A percentile compares a stretch with the other conserved stretches of the same genome.
Evolutionary conservation across 1,140 invertebrate genomes (phyloP).

Genomic region (Lepidurus arcticus): DNA sequence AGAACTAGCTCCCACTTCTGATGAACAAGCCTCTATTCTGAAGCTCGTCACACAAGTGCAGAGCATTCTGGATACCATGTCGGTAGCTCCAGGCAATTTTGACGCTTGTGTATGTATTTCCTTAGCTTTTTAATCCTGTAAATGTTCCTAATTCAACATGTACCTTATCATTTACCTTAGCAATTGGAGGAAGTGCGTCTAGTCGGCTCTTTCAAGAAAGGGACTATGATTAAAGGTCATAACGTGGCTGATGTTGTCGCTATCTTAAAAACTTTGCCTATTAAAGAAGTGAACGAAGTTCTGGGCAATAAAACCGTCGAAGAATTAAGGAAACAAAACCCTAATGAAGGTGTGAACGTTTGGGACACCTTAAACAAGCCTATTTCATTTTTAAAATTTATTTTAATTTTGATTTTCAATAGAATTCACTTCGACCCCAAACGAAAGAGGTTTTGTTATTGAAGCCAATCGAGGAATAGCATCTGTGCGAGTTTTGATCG

Average conservation of each 20-base stretch:
- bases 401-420: slow-evolving; percentile 24
- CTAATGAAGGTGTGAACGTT: slow-evolving; percentile 46
- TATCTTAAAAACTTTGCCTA: slow-evolving; percentile 95
- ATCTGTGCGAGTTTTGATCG: slow-evolving; percentile 80
- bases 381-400: slow-evolving; percentile 26
- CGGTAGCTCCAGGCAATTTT: slow-evolving; percentile 85
- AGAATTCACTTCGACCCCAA: slow-evolving; percentile 37
- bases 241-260: slow-evolving; percentile 95
- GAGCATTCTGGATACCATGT: slow-evolving; percentile 83
- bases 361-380: slow-evolving; percentile 25
- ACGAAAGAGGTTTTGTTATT: slow-evolving; percentile 44
- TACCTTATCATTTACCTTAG: slow-evolving; percentile 48
- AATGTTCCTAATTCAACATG: slow-evolving; percentile 25
- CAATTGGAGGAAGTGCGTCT: slow-evolving; percentile 93
- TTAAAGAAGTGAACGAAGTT: slow-evolving; percentile 87
- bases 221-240: slow-evolving; percentile 91
- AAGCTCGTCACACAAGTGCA: slow-evolving; percentile 91
- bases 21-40: slow-evolving; percentile 82
- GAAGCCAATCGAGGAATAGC: slow-evolving; percentile 50
- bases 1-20: slow-evolving; percentile 79
- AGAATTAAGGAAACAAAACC: slow-evolving; percentile 62
- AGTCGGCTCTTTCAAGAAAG: slow-evolving; percentile 97
- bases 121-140: slow-evolving; percentile 8
- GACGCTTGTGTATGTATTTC: slow-evolving; percentile 83
- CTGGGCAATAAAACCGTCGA: slow-evolving; percentile 80